Conservation (phyloP, 2,797 vertebrate species). For the Sarcoramphus papa region DNA sequence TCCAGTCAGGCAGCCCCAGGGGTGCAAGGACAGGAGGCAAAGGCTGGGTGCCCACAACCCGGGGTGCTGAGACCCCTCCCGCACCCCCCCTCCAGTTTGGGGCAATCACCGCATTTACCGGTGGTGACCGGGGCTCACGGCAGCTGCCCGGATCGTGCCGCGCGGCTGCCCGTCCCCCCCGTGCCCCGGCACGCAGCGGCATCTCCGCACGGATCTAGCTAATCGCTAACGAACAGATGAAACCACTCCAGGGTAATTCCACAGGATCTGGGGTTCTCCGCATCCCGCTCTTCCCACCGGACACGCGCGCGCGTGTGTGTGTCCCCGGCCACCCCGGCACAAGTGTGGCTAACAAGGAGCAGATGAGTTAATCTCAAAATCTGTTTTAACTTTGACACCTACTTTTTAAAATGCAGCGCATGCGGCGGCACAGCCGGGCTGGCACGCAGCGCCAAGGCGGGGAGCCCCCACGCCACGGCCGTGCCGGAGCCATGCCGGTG, state of each 20-base stretch:
- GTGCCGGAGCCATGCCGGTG: background rate
- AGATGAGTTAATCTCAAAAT: slow-evolving; percentile 19
- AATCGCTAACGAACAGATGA: background rate
- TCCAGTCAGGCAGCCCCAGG: background rate
- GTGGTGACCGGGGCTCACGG: background rate
- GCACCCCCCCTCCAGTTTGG: background rate
- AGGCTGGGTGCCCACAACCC: background rate
- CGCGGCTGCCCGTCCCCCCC: background rate
- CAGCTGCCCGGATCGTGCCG: background rate
- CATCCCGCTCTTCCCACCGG: background rate
- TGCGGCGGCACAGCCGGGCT: background rate
- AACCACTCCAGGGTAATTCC: background rate
- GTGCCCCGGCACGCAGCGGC: background rate
- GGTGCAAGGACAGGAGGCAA: background rate
- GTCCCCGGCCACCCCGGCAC: background rate
- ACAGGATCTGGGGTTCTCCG: background rate
- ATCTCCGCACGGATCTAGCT: background rate
- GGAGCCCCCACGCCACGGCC: accelerated
- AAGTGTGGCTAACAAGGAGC: background rate
- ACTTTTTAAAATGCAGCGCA: background rate
- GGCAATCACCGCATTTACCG: background rate
- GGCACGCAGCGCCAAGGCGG: background rate
- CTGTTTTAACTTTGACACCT: slow-evolving; percentile 47
- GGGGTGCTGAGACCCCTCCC: background rate
- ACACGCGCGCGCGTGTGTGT: background rate